Percentiles rank a stretch among this genome's conserved stretches.
phyloP scores from a whole-genome alignment of 2,888 invertebrate species.

The Eilema griseolum region DNA sequence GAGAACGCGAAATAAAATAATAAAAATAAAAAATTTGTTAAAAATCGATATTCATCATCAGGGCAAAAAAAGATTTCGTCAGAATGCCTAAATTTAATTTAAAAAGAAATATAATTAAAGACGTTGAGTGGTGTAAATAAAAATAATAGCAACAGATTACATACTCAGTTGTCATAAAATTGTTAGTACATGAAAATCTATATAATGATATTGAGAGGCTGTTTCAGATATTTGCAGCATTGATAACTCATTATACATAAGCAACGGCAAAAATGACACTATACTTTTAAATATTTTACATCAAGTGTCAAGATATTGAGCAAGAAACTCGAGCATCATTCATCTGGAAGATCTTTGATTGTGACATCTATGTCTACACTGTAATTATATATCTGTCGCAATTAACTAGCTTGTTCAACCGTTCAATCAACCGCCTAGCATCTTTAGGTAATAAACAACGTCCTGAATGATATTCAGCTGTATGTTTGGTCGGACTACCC shows the following conservation, averaged over 20 bases:
- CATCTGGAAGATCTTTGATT: slow-evolving; percentile 55
- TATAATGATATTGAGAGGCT: too few relatives aligned
- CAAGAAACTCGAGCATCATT: slow-evolving; percentile 16
- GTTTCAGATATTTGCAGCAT: background rate
- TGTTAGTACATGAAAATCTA: too few relatives aligned
- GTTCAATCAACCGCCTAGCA: too few relatives aligned
- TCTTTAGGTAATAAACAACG: too few relatives aligned
- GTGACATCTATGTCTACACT: slow-evolving; percentile 31
- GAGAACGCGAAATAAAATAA: background rate
- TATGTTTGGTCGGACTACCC: too few relatives aligned
- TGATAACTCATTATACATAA: background rate
- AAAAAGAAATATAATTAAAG: too few relatives aligned
- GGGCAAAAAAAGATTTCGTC: too few relatives aligned
- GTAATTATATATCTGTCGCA: slow-evolving; percentile 32
- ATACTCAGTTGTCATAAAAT: too few relatives aligned
- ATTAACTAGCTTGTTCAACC: too few relatives aligned
- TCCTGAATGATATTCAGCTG: too few relatives aligned
- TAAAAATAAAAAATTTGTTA: background rate
- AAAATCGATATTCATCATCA: background rate
- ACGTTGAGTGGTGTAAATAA: too few relatives aligned
- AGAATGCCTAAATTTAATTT: background rate
- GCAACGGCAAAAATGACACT: background rate
- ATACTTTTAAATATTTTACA: background rate
- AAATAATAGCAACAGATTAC: too few relatives aligned
- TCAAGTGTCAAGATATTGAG: slow-evolving; percentile 12